phyloP scores from a whole-genome alignment of 2,113 vertebrate species.

The Symphodus melops region DNA sequence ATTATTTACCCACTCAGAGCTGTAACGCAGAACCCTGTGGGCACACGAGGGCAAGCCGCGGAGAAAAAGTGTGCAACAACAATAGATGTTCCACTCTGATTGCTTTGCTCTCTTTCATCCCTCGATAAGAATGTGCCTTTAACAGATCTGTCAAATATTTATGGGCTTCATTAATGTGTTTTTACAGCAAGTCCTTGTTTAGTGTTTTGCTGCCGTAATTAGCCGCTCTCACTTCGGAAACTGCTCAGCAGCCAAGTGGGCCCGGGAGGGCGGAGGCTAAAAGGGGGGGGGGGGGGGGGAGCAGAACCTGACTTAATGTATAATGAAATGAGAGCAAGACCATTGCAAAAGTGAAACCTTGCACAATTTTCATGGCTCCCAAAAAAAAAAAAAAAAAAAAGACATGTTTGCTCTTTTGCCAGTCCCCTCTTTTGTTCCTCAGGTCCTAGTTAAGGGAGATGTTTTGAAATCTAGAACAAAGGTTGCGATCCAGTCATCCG shows the following conservation, averaged over 20 bases:
- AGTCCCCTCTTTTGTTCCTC: neutral
- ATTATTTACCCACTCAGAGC: conserved; percentile 14
- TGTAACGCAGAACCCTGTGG: neutral
- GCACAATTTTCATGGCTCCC: conserved; percentile 38
- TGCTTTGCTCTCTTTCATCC: neutral
- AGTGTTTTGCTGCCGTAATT: conserved; percentile 70
- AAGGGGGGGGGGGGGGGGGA: conserved; percentile 33
- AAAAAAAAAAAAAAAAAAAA: too few species aligned
- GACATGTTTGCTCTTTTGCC: conserved; percentile 17
- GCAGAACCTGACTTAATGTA: conserved; percentile 29
- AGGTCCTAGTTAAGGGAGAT: conserved; percentile 20
- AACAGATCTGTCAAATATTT: conserved; percentile 68
- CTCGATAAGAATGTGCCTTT: conserved; percentile 21
- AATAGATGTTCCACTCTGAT: neutral
- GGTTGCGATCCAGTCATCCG: conserved; percentile 36
- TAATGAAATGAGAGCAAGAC: conserved; percentile 54
- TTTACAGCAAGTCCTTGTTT: conserved; percentile 63
- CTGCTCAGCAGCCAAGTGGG: conserved; percentile 55
- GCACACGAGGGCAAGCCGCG: neutral
- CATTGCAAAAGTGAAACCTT: conserved; percentile 50
- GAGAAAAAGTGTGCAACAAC: neutral
- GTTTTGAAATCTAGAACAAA: conserved; percentile 40
- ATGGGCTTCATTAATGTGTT: conserved; percentile 66
- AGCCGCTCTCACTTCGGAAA: conserved; percentile 56
- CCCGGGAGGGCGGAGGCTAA: conserved; percentile 42